Evolutionary conservation across 2,113 vertebrate genomes (phyloP), one percentile per base, ranked within the genome.

Genomic region (Microcebus griseorufus): DNA sequence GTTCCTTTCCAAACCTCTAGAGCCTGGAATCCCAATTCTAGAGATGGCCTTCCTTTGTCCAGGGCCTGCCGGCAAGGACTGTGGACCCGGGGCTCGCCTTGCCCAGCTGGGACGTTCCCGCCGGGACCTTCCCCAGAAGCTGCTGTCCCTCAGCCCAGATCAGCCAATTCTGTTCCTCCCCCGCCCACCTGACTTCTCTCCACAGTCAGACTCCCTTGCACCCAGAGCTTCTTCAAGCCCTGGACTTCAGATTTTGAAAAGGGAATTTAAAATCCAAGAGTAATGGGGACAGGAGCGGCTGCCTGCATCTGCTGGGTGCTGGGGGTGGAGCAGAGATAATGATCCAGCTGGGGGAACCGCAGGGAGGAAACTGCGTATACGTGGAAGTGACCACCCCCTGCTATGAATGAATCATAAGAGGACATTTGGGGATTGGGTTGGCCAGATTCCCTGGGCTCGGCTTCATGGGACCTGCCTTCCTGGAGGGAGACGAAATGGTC

Each of bases 271-370:
- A 69, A 69, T 95, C 92, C 65, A 53, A 93, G 53, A 76, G 79
- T 75, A 69, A 14, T 92, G 55, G 78, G 88, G 62, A 51, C 29
- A 37, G 48, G 86, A 96, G 94, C 93, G 90, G 90, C 98, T 97
- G 86, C 88, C 64, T 97, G 78, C 96, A 55, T 51, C 96, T 92
- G 88, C 85, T 58, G 5, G 4, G 34, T 93, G 69, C 67, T 82
- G 88, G 83, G 97, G 95, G 89, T 73, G 75, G 60, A 81, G 65
- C 91, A 60, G 94, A 96, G 91, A 90, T 90, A 95, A 95, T 78
- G 87, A 97, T 45, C 95, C 48, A 65, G 97, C 90, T 95, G 97
- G 95, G 88, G 97, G 96, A 93, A 96, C 90, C 97, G 84, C 6
- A 90, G 95, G 93, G 75, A 97, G 55, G 72, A 95, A 96, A 91